Evolutionary conservation across 2,888 invertebrate species (phyloP).

Genomic region (Ferrisia virgata): DNA sequence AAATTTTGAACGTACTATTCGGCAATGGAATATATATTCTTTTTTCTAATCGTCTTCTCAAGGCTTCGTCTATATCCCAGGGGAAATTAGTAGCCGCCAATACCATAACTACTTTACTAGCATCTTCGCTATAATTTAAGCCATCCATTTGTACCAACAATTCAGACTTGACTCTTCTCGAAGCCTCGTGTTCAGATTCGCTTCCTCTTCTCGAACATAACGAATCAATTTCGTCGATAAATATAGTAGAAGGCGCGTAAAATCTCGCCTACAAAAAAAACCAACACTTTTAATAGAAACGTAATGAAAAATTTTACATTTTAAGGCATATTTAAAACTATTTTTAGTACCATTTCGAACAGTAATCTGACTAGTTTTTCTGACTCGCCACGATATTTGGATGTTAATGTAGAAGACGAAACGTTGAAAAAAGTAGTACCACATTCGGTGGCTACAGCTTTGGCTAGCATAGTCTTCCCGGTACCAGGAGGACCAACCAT

Average conservation of each 20-base stretch:
- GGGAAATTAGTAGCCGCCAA: conserved; percentile 98
- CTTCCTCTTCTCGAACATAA: conserved; percentile 91
- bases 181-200: conserved; percentile 96
- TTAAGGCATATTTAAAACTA: not conserved
- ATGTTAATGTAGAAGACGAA: conserved; percentile 94
- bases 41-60: conserved; percentile 90
- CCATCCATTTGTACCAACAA: conserved; percentile 99
- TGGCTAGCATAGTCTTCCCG: conserved; percentile 94
- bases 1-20: conserved; percentile 64
- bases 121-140: conserved; percentile 65
- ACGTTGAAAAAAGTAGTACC: conserved; percentile 97
- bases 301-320: not conserved
- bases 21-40: conserved; percentile 97
- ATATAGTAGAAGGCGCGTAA: conserved; percentile 97
- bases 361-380: conserved; percentile 94
- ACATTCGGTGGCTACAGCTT: conserved; percentile 98
- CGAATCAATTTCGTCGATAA: conserved; percentile 98
- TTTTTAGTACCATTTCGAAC: conserved; percentile 83
- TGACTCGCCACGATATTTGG: conserved; percentile 98
- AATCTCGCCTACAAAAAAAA: conserved; percentile 72
- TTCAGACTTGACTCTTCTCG: conserved; percentile 93
- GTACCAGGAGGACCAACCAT: conserved; percentile 93
- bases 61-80: conserved; percentile 97
- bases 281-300: not conserved
- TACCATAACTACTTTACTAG: conserved; percentile 87